These are phyloP conservation scores for Cordilura impudica DNA, from an alignment of 2,888 invertebrate genomes.

Conservation along the genomic window DNA sequence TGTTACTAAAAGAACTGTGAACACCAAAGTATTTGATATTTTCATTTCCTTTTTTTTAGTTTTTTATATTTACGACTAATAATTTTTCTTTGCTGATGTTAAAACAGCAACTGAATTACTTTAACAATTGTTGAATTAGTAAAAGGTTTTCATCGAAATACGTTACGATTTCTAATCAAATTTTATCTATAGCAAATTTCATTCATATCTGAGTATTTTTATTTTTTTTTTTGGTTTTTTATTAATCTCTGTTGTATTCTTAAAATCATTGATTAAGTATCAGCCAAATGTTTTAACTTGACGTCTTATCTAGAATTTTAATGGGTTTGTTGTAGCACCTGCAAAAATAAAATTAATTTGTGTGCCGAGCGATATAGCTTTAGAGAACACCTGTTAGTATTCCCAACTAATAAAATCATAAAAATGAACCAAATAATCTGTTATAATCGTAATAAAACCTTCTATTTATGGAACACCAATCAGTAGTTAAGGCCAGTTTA, in stretches of 20 bases:
- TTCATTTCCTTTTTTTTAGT: conserved; percentile 21
- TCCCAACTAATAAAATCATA: conserved; percentile 48
- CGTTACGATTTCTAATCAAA: conserved; percentile 41
- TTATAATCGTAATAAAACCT: background rate
- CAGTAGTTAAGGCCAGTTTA: too few species aligned
- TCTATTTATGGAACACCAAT: too few species aligned
- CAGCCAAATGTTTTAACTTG: background rate
- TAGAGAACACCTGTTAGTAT: conserved; percentile 51
- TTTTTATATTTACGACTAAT: conserved; percentile 3
- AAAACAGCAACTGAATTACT: conserved; percentile 32
- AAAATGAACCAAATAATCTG: conserved; percentile 4
- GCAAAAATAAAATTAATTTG: background rate
- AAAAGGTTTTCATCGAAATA: background rate
- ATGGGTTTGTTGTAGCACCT: conserved; percentile 2
- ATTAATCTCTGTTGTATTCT: conserved; percentile 2
- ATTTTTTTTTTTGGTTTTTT: background rate
- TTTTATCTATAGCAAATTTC: conserved; percentile 38
- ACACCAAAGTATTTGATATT: conserved; percentile 7
- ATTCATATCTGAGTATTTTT: conserved; percentile 8
- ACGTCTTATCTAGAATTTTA: background rate
- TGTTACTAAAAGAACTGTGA: conserved; percentile 28
- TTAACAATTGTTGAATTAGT: background rate
- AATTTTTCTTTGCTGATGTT: conserved; percentile 7
- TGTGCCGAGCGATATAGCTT: background rate
- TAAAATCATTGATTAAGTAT: conserved; percentile 13